Conservation (phyloP, 2,113 vertebrate genomes). For the Rhabdornis inornatus region DNA sequence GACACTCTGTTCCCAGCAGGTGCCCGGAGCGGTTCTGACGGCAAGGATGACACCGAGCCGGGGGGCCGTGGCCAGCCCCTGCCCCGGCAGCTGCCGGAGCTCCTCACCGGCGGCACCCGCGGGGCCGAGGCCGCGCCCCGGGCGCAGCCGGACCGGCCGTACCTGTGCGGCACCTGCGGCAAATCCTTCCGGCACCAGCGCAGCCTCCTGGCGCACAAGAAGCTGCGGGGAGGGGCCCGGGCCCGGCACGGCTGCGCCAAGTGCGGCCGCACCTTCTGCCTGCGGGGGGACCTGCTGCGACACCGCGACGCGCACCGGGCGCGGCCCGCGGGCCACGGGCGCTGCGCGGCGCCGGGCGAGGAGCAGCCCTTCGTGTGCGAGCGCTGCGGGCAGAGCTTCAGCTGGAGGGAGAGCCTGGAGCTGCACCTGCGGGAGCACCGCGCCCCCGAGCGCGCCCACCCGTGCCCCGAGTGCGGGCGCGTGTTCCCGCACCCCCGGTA, state of each 20-base stretch:
- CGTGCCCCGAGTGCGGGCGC: too few species aligned
- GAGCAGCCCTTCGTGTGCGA: too few species aligned
- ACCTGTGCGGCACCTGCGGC: not conserved
- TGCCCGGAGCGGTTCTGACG: not conserved
- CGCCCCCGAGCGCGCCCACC: too few species aligned
- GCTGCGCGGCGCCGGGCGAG: too few species aligned
- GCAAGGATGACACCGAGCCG: not conserved
- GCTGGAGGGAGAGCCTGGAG: too few species aligned
- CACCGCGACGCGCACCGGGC: too few species aligned
- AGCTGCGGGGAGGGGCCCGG: conserved; percentile 12
- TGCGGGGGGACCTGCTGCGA: conserved; percentile 73
- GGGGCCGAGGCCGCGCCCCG: not conserved
- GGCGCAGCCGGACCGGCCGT: not conserved
- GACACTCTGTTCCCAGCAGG: not conserved
- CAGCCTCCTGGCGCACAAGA: conserved; percentile 70
- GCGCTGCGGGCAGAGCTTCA: too few species aligned
- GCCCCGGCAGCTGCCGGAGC: too few species aligned
- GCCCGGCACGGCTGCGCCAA: conserved; percentile 37
- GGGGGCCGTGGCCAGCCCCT: rapidly evolving
- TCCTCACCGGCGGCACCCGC: too few species aligned
- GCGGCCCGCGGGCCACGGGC: too few species aligned
- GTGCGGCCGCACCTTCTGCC: conserved; percentile 60
- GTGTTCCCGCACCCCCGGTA: too few species aligned
- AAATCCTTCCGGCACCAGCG: conserved; percentile 16
- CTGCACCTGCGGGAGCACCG: too few species aligned